Conservation (phyloP, 2,888 invertebrate genomes). For the Metallyticus violacea region DNA sequence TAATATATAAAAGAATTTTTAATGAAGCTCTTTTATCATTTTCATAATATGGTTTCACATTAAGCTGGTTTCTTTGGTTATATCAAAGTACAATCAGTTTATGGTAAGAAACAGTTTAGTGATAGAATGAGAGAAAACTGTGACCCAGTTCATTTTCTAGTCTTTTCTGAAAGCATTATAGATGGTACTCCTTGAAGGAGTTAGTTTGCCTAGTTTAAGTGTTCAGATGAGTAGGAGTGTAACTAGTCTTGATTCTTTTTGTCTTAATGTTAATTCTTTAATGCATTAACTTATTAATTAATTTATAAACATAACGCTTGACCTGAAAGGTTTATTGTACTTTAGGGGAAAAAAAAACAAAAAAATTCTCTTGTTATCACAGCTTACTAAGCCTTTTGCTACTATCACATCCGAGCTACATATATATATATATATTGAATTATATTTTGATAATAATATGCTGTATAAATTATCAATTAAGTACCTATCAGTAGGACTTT, state of each 20-base stretch:
- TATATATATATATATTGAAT: slow-evolving; percentile 3
- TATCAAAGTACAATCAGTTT: not conserved
- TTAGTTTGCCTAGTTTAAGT: not conserved
- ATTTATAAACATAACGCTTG: not conserved
- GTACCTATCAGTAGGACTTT: slow-evolving; percentile 13
- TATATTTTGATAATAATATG: slow-evolving; percentile 12
- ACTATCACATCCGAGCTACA: slow-evolving; percentile 1
- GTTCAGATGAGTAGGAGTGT: not conserved
- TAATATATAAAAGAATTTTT: not conserved
- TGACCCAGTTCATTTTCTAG: not conserved
- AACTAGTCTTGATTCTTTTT: not conserved
- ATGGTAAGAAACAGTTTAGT: not conserved
- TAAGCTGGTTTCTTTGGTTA: not conserved
- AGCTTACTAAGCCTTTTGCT: slow-evolving; percentile 19
- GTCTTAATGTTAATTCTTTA: not conserved
- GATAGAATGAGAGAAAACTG: not conserved
- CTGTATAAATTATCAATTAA: slow-evolving; percentile 18
- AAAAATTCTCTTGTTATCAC: not conserved
- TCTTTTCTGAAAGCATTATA: slow-evolving; percentile 5
- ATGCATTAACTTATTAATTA: not conserved
- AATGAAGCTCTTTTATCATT: not conserved
- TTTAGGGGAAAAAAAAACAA: not conserved
- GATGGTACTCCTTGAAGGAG: slow-evolving; percentile 2
- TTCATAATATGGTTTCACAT: not conserved
- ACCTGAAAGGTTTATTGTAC: not conserved